Evolutionary conservation across 2,797 vertebrate species (phyloP), one percentile per base, ranked within the genome.

Genomic region (Rhinogobio ventralis): DNA sequence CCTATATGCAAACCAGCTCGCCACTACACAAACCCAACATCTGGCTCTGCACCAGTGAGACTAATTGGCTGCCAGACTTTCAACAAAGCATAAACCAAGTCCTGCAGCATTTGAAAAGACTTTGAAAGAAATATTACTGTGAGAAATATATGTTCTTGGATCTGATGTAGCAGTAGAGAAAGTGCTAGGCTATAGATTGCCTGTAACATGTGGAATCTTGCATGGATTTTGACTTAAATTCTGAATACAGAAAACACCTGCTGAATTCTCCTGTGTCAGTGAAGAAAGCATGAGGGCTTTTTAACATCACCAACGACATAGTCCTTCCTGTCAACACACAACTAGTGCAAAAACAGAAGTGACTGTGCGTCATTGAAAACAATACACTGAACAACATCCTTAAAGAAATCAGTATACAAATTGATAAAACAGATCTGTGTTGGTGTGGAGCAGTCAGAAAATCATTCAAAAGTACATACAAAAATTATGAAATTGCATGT

Each of bases 241-340:
- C 64, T 84, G 84, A 84, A 90, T 84, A 82, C 68, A 73, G 69
- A 84, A 87, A 89, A 87, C 84, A 88, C 89, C 87, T 87, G 89
- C 82, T 74, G 53, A 85, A 78, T 51, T 86, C 86, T 88, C 78
- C 57, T 86, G 77, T 83, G 81, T 81, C 69, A 72, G 76, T 75
- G 49, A 88, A 25, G 64, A 71, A 23, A 81, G 64, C 86, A 76
- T n/a, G 68, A 85, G 53, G 53, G 57, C 49, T 79, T 85, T 84
- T 53, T 76, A 78, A 49, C 66, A 71, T 79, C 49, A 83, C 39
- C 39, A 42, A 55, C 57, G 19, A 72, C 23, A 77, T 45, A 30
- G 74, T 74, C 73, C 71, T 85, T 72, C 75, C 82, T 86, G 79
- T 83, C 79, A 42, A 82, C 71, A 53, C 49, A 77, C 51, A 20